phyloP scores from a whole-genome alignment of 2,797 vertebrate genomes.

The Cygnus olor region DNA sequence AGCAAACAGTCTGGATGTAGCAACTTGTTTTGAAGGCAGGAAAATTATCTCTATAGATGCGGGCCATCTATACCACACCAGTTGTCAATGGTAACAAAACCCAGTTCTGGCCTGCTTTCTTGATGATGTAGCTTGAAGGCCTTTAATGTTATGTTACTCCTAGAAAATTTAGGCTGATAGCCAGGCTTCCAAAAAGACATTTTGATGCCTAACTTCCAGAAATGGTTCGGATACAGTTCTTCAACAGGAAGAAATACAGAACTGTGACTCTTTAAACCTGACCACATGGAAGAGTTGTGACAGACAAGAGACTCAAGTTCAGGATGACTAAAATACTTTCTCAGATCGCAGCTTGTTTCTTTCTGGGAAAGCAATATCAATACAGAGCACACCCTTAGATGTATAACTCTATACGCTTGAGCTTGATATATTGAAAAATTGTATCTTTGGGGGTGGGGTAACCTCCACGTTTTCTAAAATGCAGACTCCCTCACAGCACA shows the following conservation, averaged over 20 bases:
- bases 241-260: not conserved
- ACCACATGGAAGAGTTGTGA: not conserved
- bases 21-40: not conserved
- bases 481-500: not conserved
- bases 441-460: not conserved
- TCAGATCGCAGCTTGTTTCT: not conserved
- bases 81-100: not conserved
- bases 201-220: not conserved
- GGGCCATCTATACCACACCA: not conserved
- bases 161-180: not conserved
- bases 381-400: not conserved
- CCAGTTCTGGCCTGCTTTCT: not conserved
- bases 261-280: not conserved
- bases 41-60: not conserved
- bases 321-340: not conserved
- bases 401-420: not conserved
- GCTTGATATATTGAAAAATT: not conserved
- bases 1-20: not conserved
- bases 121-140: not conserved
- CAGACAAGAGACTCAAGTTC: not conserved
- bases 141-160: accelerated
- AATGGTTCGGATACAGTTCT: not conserved
- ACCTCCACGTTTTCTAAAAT: not conserved
- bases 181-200: not conserved
- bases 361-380: not conserved